Evolutionary conservation across 2,888 invertebrate species (phyloP), one percentile per base, ranked within the genome.

Genomic region (Xylocampa areola): DNA sequence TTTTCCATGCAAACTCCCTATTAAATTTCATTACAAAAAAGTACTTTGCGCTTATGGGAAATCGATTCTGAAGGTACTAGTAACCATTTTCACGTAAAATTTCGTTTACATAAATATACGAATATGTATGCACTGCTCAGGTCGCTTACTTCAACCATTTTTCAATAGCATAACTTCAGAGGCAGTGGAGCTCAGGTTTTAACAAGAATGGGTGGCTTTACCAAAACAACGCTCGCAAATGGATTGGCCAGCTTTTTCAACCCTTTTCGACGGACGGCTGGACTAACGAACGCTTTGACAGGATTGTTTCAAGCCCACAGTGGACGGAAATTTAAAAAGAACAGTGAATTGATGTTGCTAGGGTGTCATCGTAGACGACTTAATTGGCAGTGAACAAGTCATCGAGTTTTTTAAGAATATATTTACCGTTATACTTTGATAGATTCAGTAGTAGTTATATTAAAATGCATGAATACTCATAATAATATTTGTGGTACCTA

Each of bases 221-320:
- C 27, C n/a, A 51, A 54, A 69, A 69, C 30, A 50, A 44, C 11
- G 14, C 33, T 23, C 7, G 6, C 1, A 23, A 68, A 51, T 54
- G 13, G 65, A 52, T 51, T 54, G 40, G 33, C 13, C 35, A 30
- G 32, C 8, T 29, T 69, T 68, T 65, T 32, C 1, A 47, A 29
- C 29, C 41, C 23, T 64, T 69, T 54, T 30, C 37, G 25, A 25
- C 13, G 10, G 37, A 33, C 27, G 49, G 30, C 39, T 52, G 37
- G 43, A 52, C 61, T 70, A 69, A 66, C 60, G 60, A 68, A 36
- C 19, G 33, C 60, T 60, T 60, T 55, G 45, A 50, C 39, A 36
- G 40, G 35, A 54, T 59, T 54, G 37, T 49, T 44, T 39, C 27
- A 33, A 37, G 40, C 8, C 40, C 19, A 19, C 25, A 25, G 14